A percentile compares a stretch with the other conserved stretches of the same genome.
Evolutionary conservation across 2,113 vertebrate species (phyloP).

Genomic region (Lepus americanus): DNA sequence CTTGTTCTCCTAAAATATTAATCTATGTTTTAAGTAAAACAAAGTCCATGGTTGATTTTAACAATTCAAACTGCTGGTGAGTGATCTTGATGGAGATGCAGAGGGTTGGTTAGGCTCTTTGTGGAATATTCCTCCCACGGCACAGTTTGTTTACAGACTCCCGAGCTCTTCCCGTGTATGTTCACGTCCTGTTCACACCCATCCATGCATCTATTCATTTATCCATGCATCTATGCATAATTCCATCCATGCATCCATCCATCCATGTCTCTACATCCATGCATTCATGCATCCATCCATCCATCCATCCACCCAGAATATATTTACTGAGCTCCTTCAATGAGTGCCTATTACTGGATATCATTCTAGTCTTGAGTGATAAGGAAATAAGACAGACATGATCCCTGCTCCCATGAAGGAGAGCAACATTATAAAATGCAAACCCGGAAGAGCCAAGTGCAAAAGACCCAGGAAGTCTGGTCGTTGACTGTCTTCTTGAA

Average conservation of each 20-base stretch:
- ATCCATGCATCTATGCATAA: not conserved
- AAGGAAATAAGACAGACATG: not conserved
- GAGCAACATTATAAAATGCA: not conserved
- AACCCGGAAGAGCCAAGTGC: not conserved
- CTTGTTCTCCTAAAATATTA: slow-evolving; percentile 72
- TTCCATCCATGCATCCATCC: not conserved
- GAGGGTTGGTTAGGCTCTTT: not conserved
- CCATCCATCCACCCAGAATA: not conserved
- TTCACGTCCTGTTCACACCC: not conserved
- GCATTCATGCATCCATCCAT: not conserved
- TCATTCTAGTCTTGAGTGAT: not conserved
- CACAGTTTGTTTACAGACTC: not conserved
- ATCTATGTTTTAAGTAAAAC: slow-evolving; percentile 60
- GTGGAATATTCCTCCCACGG: not conserved
- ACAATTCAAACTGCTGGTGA: slow-evolving; percentile 32
- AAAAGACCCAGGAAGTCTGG: not conserved
- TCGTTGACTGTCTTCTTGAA: not conserved
- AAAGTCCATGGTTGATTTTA: slow-evolving; percentile 11
- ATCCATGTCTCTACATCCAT: not conserved
- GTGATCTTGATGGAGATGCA: slow-evolving; percentile 24
- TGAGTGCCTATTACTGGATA: not conserved
- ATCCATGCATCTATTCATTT: not conserved
- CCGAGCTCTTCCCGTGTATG: not conserved
- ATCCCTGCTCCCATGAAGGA: not conserved
- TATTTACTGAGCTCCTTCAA: not conserved